Evolutionary conservation across 2,113 vertebrate species (phyloP), one percentile per base, ranked within the genome.

Genomic region (Pterocles gutturalis): DNA sequence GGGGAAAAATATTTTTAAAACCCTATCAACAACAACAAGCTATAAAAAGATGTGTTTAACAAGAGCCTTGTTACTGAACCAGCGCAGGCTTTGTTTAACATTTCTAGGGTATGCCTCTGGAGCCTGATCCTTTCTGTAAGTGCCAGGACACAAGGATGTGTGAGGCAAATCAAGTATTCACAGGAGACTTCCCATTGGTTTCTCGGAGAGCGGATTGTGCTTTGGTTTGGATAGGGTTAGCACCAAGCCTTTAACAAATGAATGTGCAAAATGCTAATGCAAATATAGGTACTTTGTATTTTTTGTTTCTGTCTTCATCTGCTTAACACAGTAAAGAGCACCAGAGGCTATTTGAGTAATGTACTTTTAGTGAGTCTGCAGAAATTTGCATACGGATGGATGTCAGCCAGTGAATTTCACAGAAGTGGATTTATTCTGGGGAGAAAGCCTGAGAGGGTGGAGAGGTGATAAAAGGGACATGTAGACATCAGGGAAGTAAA

Each of bases 201-300:
- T 81, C 31, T 28, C 16, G 15, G 51, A 76, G 14, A 83, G 13
- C 14, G 24, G 18, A n/a, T 34, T 70, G 36, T 46, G 67, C 55
- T 93, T 93, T 81, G 46, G 36, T 77, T 92, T 55, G 46, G 83
- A 66, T 46, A 31, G 29, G 31, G 54, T 53, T 66, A 49, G 57
- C 25, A 54, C n/a, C 12, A 26, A 58, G 24, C 36, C 33, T 87
- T 85, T 93, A 77, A 72, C 79, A 93, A 89, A 92, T 87, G 45
- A 94, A 87, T 43, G 57, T 87, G 65, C 72, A 95, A 93, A 96
- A 89, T 31, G 24, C 66, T 83, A 61, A 96, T 89, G 95, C 93
- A 97, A 97, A 97, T 97, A 93, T 5, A 85, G 34, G 41, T 83
- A 33, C 61, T 89, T 31, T 34, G 75, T 64, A 48, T 76, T 83